Percentiles rank a stretch among this genome's conserved stretches.
Conservation (phyloP, 2,113 vertebrate genomes). For the Carassius carassius region DNA sequence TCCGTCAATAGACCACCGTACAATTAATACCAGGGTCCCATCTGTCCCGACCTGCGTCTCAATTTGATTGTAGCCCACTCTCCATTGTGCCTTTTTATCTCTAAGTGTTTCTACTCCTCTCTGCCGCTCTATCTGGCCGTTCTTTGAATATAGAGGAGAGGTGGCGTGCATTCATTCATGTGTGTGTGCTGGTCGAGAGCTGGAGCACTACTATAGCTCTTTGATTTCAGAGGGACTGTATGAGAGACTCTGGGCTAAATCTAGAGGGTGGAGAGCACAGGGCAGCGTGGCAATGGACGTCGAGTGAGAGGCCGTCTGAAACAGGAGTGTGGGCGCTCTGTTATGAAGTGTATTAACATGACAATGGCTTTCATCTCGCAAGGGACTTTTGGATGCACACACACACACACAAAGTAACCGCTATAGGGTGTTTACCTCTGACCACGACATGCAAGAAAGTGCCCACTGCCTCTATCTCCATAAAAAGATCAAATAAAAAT, state of each 20-base stretch:
- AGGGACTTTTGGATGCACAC: conserved; percentile 30
- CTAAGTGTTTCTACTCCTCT: conserved; percentile 57
- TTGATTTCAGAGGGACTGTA: conserved; percentile 69
- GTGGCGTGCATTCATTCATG: background rate
- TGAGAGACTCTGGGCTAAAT: conserved; percentile 47
- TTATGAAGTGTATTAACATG: conserved; percentile 59
- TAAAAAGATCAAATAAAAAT: conserved; percentile 7
- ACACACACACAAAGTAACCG: conserved; percentile 67
- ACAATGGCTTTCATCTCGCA: conserved; percentile 61
- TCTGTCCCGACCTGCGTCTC: conserved; percentile 78
- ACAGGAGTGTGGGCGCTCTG: conserved; percentile 48
- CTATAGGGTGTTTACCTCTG: conserved; percentile 47
- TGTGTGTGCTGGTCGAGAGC: background rate
- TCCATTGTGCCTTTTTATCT: conserved; percentile 77
- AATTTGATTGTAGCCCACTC: conserved; percentile 81
- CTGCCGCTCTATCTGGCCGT: conserved; percentile 28
- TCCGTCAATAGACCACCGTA: conserved; percentile 74
- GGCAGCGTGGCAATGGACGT: conserved; percentile 39
- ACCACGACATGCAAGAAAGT: background rate
- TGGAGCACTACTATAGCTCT: conserved; percentile 69
- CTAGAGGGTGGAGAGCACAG: conserved; percentile 22
- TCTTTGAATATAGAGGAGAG: conserved; percentile 74
- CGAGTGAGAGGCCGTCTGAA: conserved; percentile 8
- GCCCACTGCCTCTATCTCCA: conserved; percentile 19
- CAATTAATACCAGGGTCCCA: conserved; percentile 80